These are phyloP conservation scores for Xenopus tropicalis DNA, from an alignment of 2,113 vertebrate species.

Conservation along the genomic window DNA sequence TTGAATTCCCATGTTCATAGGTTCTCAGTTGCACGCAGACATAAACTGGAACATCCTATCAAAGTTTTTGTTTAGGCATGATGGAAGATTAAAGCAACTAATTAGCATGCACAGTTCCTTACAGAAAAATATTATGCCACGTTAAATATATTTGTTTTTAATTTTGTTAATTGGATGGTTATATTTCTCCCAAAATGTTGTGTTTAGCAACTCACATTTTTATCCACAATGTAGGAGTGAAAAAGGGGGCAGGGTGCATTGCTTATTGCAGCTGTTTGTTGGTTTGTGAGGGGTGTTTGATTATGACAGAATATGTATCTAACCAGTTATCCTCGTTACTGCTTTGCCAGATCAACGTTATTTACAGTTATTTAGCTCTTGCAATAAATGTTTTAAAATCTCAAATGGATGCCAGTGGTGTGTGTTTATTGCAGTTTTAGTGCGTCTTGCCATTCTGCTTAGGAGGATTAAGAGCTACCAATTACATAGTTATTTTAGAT, in stretches of 20 bases:
- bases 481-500: no score
- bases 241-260: slow-evolving; percentile 85
- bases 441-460: no score
- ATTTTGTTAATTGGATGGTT: slow-evolving; percentile 68
- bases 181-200: slow-evolving; percentile 81
- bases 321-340: slow-evolving; percentile 98
- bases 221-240: slow-evolving; percentile 78
- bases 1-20: slow-evolving; percentile 68
- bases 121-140: slow-evolving; percentile 74
- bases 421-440: slow-evolving; percentile 58
- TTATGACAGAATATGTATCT: slow-evolving; percentile 92
- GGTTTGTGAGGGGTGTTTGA: slow-evolving; percentile 93
- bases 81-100: slow-evolving; percentile 84
- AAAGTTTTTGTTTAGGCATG: slow-evolving; percentile 86
- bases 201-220: slow-evolving; percentile 85
- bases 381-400: slow-evolving; percentile 99
- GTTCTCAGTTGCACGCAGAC: slow-evolving; percentile 81
- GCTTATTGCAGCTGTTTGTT: slow-evolving; percentile 94
- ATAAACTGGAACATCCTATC: slow-evolving; percentile 68
- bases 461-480: no score
- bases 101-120: slow-evolving; percentile 90
- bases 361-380: slow-evolving; percentile 96
- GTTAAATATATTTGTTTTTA: slow-evolving; percentile 64
- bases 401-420: slow-evolving; percentile 62
- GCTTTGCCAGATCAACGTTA: slow-evolving; percentile 82